These are phyloP conservation scores for Alsophila aescularia DNA, from an alignment of 2,888 invertebrate species.

Conservation along the genomic window DNA sequence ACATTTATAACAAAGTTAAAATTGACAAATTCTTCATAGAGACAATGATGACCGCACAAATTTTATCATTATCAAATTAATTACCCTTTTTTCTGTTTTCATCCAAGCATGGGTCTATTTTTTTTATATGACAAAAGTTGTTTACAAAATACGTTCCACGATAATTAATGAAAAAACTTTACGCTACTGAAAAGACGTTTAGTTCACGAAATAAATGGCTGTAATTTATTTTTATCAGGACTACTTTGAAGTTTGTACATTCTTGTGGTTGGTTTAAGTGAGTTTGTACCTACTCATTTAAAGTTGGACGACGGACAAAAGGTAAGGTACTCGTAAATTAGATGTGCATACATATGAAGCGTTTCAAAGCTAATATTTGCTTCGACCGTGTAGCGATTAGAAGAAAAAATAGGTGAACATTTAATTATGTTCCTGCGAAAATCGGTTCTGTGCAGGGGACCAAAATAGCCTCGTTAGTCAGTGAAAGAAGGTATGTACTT, in stretches of 20 bases:
- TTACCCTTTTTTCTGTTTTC: too few species aligned
- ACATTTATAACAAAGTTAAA: too few species aligned
- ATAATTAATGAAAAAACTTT: too few species aligned
- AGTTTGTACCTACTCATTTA: constrained; percentile 45
- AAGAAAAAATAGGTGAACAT: constrained; percentile 44
- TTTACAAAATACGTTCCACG: too few species aligned
- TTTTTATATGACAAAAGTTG: too few species aligned
- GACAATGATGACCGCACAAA: too few species aligned
- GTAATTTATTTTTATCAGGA: constrained; percentile 36
- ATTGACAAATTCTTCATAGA: too few species aligned
- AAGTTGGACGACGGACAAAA: constrained; percentile 37
- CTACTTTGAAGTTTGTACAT: constrained; percentile 33
- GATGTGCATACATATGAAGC: constrained; percentile 49
- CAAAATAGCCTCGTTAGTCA: too few species aligned
- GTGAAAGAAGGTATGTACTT: too few species aligned
- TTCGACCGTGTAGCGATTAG: constrained; percentile 45
- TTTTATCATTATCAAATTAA: too few species aligned
- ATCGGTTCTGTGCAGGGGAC: constrained; percentile 1
- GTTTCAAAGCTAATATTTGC: constrained; percentile 44
- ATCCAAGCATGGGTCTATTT: too few species aligned
- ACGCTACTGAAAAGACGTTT: constrained; percentile 41
- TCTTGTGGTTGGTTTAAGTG: constrained; percentile 26
- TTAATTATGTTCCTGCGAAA: constrained; percentile 40
- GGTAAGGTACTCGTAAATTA: constrained; percentile 45
- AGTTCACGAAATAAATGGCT: constrained; percentile 48